Percentiles rank a stretch among this genome's conserved stretches.
These are phyloP conservation scores for Falco rusticolus DNA, from an alignment of 2,797 vertebrate species.

Conservation along the genomic window DNA sequence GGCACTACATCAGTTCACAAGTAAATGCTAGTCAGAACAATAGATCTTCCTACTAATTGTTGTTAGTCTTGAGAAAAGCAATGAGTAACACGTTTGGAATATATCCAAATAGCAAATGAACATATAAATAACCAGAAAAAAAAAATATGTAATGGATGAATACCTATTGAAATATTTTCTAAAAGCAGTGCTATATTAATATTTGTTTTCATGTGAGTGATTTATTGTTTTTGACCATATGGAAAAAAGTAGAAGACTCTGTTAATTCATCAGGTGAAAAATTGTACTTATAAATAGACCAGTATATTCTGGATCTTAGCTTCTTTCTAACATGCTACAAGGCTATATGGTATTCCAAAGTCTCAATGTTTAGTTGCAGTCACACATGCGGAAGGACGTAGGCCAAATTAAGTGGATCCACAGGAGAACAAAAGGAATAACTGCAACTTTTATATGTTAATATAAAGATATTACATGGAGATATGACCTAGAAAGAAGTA, in stretches of 20 bases:
- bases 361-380: background rate
- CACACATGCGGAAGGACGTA: background rate
- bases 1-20: constrained; percentile 15
- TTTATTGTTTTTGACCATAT: background rate
- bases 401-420: background rate
- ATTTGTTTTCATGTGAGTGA: background rate
- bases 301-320: background rate
- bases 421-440: background rate
- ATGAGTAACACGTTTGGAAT: constrained; percentile 32
- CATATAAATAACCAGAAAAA: constrained; percentile 20
- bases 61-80: constrained; percentile 34
- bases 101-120: constrained; percentile 52
- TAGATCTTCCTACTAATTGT: constrained; percentile 48
- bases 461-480: background rate
- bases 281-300: background rate
- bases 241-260: background rate
- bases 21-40: constrained; percentile 30
- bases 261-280: background rate
- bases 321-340: background rate
- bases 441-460: background rate
- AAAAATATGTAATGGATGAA: constrained; percentile 5
- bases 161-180: constrained; percentile 22
- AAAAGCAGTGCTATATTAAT: background rate
- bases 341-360: background rate
- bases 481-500: background rate